A percentile compares a stretch with the other conserved stretches of the same genome.
Conservation (phyloP, 2,888 invertebrate genomes). For the Epinotia brunnichana region DNA sequence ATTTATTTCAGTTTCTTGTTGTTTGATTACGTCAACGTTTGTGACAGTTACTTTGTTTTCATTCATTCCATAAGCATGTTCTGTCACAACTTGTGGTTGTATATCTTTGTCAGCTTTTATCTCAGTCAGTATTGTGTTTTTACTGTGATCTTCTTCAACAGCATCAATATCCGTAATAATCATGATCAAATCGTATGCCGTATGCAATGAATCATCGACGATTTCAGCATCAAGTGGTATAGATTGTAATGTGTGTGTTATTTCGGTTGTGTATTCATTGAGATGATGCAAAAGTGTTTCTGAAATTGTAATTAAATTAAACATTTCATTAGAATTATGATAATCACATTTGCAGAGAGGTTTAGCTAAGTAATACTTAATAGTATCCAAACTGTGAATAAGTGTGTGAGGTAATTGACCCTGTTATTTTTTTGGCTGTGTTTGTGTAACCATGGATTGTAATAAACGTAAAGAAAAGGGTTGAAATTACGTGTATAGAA, state of each 20-base stretch:
- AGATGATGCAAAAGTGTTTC: conserved; percentile 52
- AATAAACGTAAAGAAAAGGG: no score
- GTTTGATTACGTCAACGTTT: neutral
- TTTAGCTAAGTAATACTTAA: neutral
- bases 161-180: conserved; percentile 43
- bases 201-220: conserved; percentile 50
- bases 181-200: conserved; percentile 53
- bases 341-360: neutral
- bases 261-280: conserved; percentile 55
- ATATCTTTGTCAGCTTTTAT: neutral
- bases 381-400: neutral
- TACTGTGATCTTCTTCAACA: conserved; percentile 5
- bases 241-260: conserved; percentile 46
- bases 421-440: neutral
- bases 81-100: neutral
- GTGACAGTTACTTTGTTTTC: conserved; percentile 9
- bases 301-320: conserved; percentile 42
- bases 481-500: no score
- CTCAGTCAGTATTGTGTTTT: neutral
- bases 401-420: neutral
- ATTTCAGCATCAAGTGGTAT: conserved; percentile 46
- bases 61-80: neutral
- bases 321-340: neutral
- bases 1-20: neutral
- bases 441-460: neutral